Base-by-base conservation (phyloP, 2,888 invertebrate species). In the Pantelozetes paolii region DNA sequence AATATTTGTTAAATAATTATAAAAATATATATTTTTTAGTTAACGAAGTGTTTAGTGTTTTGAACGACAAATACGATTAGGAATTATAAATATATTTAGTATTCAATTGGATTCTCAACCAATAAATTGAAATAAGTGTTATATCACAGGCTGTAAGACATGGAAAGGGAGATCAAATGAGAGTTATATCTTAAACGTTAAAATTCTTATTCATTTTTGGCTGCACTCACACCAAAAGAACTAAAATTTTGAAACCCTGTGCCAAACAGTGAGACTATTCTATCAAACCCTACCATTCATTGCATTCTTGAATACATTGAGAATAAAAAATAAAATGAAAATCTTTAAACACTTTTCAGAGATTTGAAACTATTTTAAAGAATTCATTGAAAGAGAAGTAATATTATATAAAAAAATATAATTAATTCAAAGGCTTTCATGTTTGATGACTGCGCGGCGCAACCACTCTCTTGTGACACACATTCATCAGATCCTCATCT, bases 191-290 rank as follows among this genome's bases (percentile, higher is more conserved):
- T 23, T 9, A 54, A 26, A 26, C 26, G 45, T 54, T 26, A 26
- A 54, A 54, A 54, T 62, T 62, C 62, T 62, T 62, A 32, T 36
- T 62, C 32, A 20, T 62, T 62, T 32, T 62, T 62, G 62, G 62
- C 62, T 59, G 26, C 30, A 20, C 26, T 30, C 15, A 32, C 62
- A 62, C 32, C 20, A 32, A 54, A 8, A 50, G 50, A 50, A 54
- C 45, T 2, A 45, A 54, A 23, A 18, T 26, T 62, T 62, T 62
- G 13, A 62, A 28, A 62, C 30, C 32, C 36, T 62, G 62, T 36
- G 62, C 54, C 54, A 54, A 62, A 62, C 32, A 30, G 32, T 54
- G 54, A 18, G 9, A 54, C 23, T 11, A 45, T 45, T 45, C 54
- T 20, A 50, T 9, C 6, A 11, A 54, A 13, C 62, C 11, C 32